phyloP scores from a whole-genome alignment of 2,888 invertebrate genomes.

The Caenorhabditis angaria region DNA sequence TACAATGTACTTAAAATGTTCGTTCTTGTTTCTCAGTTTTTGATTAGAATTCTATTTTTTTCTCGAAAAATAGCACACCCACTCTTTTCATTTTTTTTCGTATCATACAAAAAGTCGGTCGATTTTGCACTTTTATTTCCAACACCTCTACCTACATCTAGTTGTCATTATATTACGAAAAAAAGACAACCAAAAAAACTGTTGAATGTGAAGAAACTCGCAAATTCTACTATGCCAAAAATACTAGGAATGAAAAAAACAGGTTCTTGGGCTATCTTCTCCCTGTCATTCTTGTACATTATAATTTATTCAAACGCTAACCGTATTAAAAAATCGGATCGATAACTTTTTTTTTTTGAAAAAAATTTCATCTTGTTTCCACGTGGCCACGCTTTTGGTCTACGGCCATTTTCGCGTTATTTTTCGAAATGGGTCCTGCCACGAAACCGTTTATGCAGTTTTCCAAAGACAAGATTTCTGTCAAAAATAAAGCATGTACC shows the following conservation, averaged over 20 bases:
- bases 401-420: no score
- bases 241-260: background rate
- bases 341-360: background rate
- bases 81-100: no score
- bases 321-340: background rate
- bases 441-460: no score
- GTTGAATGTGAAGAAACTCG: background rate
- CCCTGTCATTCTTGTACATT: background rate
- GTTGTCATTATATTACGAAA: constrained; percentile 1
- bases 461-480: no score
- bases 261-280: background rate
- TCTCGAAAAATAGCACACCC: no score
- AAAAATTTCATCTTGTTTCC: no score
- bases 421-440: no score
- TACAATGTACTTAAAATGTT: no score
- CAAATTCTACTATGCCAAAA: background rate
- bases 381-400: no score
- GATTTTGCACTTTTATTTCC: background rate
- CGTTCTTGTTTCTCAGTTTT: no score
- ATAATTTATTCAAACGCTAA: background rate
- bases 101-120: background rate
- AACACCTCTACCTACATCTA: background rate
- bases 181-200: background rate
- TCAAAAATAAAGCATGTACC: no score
- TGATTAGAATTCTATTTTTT: no score